Conservation (phyloP, 2,797 vertebrate genomes). For the Schizothorax lantsangensis region DNA sequence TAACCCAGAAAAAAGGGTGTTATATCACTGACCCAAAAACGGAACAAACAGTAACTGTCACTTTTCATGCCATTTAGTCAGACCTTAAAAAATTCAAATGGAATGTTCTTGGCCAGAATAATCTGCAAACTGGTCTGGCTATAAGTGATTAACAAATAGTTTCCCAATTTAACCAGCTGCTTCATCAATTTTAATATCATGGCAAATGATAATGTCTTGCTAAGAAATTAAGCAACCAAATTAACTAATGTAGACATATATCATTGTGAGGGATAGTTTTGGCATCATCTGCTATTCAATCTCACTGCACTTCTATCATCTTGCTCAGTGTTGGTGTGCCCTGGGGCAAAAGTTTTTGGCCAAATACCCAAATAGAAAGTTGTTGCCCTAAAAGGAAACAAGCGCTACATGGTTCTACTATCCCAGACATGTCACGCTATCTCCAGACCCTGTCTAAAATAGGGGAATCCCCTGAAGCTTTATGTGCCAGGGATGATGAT, state of each 20-base stretch:
- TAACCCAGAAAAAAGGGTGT: neutral
- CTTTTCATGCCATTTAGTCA: neutral
- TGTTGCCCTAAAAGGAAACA: slow-evolving; percentile 73
- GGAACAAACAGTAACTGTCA: neutral
- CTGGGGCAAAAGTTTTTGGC: slow-evolving; percentile 73
- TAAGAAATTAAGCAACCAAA: neutral
- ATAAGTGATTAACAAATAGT: neutral
- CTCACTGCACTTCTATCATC: slow-evolving; percentile 14
- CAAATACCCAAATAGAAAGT: slow-evolving; percentile 77
- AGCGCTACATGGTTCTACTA: slow-evolving; percentile 72
- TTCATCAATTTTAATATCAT: neutral
- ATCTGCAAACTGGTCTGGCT: neutral
- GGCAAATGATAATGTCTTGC: neutral
- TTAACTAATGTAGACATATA: neutral
- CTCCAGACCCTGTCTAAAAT: slow-evolving; percentile 56
- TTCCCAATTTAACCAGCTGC: neutral
- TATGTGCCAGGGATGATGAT: slow-evolving; percentile 58
- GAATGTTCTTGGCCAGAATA: neutral
- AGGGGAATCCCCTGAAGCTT: slow-evolving; percentile 66
- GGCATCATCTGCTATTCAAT: neutral
- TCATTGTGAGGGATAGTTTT: neutral
- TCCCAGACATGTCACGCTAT: slow-evolving; percentile 67
- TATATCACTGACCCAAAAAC: neutral
- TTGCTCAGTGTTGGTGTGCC: slow-evolving; percentile 70
- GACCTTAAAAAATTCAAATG: neutral